Conservation (phyloP, 2,888 invertebrate genomes). For the Tolmerus cingulatus region DNA sequence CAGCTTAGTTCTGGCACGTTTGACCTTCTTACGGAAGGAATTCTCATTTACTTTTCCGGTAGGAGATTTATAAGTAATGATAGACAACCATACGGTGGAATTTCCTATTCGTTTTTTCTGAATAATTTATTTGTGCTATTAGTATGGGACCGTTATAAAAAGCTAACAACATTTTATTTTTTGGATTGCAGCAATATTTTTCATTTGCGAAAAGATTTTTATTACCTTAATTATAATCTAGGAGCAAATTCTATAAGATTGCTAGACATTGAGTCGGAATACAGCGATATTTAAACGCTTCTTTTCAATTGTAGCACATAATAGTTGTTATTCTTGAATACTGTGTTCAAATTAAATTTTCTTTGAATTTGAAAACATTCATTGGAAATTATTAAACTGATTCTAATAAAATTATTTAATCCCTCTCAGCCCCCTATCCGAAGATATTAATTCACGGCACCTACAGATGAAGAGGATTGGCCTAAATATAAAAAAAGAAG, state of each 20-base stretch:
- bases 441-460: too few species aligned
- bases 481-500: too few species aligned
- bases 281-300: too few species aligned
- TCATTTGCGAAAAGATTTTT: not conserved
- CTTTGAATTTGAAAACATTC: too few species aligned
- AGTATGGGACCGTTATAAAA: not conserved
- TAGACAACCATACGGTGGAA: not conserved
- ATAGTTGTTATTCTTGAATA: too few species aligned
- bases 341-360: too few species aligned
- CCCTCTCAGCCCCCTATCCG: too few species aligned
- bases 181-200: not conserved
- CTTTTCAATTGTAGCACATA: too few species aligned
- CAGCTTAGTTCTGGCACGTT: not conserved
- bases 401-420: too few species aligned
- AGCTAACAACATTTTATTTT: not conserved
- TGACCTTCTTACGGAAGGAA: not conserved
- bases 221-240: not conserved
- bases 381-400: too few species aligned
- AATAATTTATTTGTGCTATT: not conserved
- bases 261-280: too few species aligned
- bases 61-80: not conserved
- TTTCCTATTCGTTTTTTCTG: not conserved
- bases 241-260: not conserved
- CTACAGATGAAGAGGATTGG: too few species aligned
- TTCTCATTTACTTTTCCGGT: not conserved